phyloP scores from a whole-genome alignment of 2,113 vertebrate species.

The Axis porcinus region DNA sequence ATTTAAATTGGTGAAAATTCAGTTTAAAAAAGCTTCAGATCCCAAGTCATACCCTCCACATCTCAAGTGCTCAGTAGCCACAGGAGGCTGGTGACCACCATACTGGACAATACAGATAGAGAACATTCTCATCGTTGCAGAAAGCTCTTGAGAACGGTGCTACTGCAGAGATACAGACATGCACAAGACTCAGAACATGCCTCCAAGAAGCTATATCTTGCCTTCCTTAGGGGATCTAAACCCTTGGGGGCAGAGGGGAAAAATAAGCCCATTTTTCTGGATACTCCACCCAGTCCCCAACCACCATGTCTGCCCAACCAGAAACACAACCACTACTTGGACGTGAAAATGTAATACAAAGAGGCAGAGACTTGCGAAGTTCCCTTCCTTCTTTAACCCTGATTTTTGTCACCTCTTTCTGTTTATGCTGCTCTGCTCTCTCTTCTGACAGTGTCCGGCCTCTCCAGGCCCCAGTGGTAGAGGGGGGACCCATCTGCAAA shows the following conservation, averaged over 20 bases:
- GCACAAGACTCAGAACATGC: not conserved
- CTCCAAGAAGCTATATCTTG: not conserved
- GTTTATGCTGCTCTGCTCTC: not conserved
- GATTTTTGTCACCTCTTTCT: not conserved
- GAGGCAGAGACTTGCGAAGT: not conserved
- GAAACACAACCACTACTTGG: not conserved
- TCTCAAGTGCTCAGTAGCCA: not conserved
- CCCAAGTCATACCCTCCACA: not conserved
- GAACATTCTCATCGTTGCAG: not conserved
- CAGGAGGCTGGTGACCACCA: not conserved
- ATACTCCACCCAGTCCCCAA: not conserved
- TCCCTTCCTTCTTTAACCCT: not conserved
- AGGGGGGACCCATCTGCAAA: not conserved
- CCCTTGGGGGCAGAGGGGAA: not conserved
- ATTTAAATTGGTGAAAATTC: not conserved
- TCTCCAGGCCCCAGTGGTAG: not conserved
- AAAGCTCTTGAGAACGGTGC: not conserved
- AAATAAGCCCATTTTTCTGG: not conserved
- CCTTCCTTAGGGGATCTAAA: not conserved
- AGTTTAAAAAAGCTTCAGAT: not conserved
- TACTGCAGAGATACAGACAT: not conserved
- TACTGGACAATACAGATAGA: not conserved
- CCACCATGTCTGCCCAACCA: not conserved
- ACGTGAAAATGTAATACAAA: not conserved
- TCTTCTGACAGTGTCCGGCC: not conserved